Base-by-base conservation (phyloP, 2,888 invertebrate genomes). In the Drosophila macrospina region DNA sequence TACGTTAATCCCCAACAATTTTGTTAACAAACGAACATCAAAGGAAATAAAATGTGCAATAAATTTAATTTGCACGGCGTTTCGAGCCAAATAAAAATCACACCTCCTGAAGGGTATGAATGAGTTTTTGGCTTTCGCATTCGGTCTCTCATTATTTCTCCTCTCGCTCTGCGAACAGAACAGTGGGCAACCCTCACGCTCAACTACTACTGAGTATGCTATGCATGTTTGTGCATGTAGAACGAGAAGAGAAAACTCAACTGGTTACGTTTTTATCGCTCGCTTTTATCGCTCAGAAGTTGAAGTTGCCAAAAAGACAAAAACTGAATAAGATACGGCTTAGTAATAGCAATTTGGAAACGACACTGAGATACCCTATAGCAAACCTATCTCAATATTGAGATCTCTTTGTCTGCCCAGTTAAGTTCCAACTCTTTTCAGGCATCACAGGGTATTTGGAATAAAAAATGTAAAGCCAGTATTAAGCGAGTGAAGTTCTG, bases 21-120 rank as follows among this genome's bases (percentile, higher is more conserved):
- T 88, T 75, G 86, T 86, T 86, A 86, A 84, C 86, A 87, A 82
- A 81, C 83, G 78, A 87, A 90, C 90, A 90, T 90, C 89, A 89
- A 89, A 86, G 85, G 84, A 90, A 90, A 90, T 90, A 90, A 90
- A 90, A 90, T 82, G 89, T 81, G 90, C 88, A 86, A 91, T 90
- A 90, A 90, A 90, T 90, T 90, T 90, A 70, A 82, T 87, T 87
- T 82, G 63, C 82, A 69, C 70, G 72, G 73, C 66, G 69, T 50
- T 39, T 41, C 65, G 48, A 72, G 68, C 63, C 48, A 69, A 74
- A 70, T 64, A 68, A 78, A 70, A 78, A 71, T 72, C 73, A 78
- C 75, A 78, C 73, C 69, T 68, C 55, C 50, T 70, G 71, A 75
- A 71, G 71, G 60, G 75, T 65, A 64, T 65, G 44, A 71, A 75